These are phyloP conservation scores for Steinernema khuongi DNA, from an alignment of 1,140 invertebrate genomes.

Conservation along the genomic window DNA sequence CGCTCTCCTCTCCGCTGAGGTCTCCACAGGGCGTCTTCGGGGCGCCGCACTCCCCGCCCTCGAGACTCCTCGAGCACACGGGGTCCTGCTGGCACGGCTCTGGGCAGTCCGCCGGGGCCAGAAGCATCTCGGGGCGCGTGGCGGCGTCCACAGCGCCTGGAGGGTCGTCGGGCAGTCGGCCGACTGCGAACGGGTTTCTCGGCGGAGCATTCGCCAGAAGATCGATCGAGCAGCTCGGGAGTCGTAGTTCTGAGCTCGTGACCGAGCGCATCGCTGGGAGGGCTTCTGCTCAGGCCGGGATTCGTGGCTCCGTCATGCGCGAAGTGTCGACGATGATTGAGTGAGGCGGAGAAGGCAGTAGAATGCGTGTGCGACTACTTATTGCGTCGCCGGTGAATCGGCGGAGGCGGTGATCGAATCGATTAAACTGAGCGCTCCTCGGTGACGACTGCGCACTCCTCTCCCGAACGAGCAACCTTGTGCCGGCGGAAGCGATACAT, in stretches of 20 bases:
- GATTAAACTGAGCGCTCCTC: conserved; percentile 5
- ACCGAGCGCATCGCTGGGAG: neutral
- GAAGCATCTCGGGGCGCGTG: neutral
- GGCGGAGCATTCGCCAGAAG: neutral
- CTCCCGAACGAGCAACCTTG: neutral
- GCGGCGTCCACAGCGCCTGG: neutral
- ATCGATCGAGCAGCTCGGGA: neutral
- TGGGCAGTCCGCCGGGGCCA: neutral
- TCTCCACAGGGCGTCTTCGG: neutral
- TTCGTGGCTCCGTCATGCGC: neutral
- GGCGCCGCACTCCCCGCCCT: neutral
- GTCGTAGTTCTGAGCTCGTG: neutral
- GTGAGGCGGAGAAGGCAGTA: neutral
- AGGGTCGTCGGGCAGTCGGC: neutral
- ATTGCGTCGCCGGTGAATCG: neutral
- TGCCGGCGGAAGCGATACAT: neutral
- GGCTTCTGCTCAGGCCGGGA: neutral
- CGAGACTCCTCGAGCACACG: neutral
- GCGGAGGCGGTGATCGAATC: neutral
- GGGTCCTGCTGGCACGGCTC: neutral
- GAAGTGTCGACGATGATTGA: neutral
- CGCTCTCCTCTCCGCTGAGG: neutral
- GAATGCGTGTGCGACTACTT: neutral
- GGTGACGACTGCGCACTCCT: neutral
- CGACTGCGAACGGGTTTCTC: neutral